A percentile compares a stretch with the other conserved stretches of the same genome.
phyloP scores from a whole-genome alignment of 1,140 invertebrate genomes.

The Bradysia coprophila region DNA sequence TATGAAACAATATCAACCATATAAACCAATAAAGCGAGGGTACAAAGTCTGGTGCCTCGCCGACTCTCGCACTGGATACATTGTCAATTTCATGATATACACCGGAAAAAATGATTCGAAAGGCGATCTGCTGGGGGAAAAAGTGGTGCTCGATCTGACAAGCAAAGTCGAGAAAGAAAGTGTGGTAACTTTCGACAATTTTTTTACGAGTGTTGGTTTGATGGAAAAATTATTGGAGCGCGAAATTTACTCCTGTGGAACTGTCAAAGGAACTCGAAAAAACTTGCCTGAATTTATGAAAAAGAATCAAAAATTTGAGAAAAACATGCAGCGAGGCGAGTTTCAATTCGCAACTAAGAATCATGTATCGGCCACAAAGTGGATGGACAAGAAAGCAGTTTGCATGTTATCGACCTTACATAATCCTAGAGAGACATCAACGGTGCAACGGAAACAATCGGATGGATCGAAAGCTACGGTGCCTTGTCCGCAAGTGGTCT shows the following conservation, averaged over 20 bases:
- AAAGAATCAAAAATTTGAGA: background rate
- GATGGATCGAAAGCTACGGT: background rate
- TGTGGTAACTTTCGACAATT: slow-evolving; percentile 24
- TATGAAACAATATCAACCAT: slow-evolving; percentile 25
- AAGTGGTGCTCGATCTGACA: slow-evolving; percentile 17
- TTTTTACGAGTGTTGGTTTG: slow-evolving; percentile 19
- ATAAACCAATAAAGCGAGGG: slow-evolving; percentile 27
- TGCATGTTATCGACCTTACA: background rate
- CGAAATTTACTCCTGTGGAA: slow-evolving; percentile 19
- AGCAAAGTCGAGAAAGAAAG: slow-evolving; percentile 12
- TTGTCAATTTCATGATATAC: slow-evolving; percentile 25
- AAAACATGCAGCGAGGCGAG: background rate
- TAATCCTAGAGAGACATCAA: background rate
- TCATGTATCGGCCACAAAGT: background rate
- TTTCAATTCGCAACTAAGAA: background rate
- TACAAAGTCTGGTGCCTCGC: slow-evolving; percentile 23
- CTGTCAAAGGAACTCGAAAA: slow-evolving; percentile 14
- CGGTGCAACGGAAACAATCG: background rate
- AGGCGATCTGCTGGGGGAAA: slow-evolving; percentile 15
- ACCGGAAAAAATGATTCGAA: slow-evolving; percentile 18
- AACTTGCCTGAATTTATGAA: background rate
- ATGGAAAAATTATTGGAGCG: slow-evolving; percentile 16
- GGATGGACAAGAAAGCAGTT: background rate
- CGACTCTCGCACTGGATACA: slow-evolving; percentile 19
- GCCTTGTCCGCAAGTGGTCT: background rate